Base-by-base conservation (phyloP, 2,797 vertebrate species). In the Bradypodion ventrale region DNA sequence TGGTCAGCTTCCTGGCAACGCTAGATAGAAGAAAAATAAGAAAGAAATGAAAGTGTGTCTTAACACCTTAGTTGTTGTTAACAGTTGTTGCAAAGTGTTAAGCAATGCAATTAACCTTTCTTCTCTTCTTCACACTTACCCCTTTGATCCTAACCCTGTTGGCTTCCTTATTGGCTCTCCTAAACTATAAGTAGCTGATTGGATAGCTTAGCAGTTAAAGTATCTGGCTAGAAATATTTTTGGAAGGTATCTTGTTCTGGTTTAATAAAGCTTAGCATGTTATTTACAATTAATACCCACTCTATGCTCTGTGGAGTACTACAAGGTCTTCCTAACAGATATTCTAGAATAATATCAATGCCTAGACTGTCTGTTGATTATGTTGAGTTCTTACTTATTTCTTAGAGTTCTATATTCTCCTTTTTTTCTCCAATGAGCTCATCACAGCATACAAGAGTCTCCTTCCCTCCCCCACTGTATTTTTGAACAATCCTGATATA, bases 1-100 rank as follows among this genome's bases (percentile, higher is more conserved):
- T 94, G 92, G 66, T 95, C 93, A 0, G 52, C 80, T 4, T 95
- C 94, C 90, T 96, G 95, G 88, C 95, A 96, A 68, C 62, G 81
- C 96, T 96, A 90, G 0, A 80, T 4, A 76, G 82, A 68, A 91
- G 60, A 73, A 83, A 80, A 82, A 87, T 16, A n/a, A 88, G 49
- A 88, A 25, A 46, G n/a, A 8, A 40, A 69, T 75, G 27, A 85
- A 62, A 13, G 10, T n/a, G 44, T 70, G 19, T 12, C 2, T 63
- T 49, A 49, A n/a, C 10, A 4, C n/a, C 56, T 21, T 13, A 68
- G 7, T 62, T 23, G 10, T 84, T 60, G 65, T 79, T 79, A 27
- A 16, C 13, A 75, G 40, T 19, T 35, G 32, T 7, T 49, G 62
- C 27, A 46, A 80, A 69, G 32, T 69, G 42, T 49, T 74, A 74